A percentile compares a stretch with the other conserved stretches of the same genome.
Conservation (phyloP, 1,140 invertebrate genomes). For the Drosophila watanabei region DNA sequence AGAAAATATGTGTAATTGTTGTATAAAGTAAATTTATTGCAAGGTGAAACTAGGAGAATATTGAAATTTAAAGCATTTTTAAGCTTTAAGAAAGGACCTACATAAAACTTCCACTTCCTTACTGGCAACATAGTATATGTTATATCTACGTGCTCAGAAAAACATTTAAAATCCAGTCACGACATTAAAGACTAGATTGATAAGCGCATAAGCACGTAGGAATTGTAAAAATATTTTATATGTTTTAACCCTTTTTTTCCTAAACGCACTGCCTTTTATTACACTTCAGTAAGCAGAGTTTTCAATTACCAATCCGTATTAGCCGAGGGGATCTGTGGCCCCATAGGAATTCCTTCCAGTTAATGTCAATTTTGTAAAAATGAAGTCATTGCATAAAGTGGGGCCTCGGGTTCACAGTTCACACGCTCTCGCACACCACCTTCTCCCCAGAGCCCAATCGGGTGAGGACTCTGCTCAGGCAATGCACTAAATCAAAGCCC, state of each 20-base stretch:
- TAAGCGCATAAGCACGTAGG: constrained; percentile 16
- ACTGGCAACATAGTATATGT: neutral
- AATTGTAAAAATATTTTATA: constrained; percentile 36
- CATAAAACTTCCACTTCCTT: too few relatives aligned
- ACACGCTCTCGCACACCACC: neutral
- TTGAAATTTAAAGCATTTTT: neutral
- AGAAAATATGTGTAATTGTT: too few relatives aligned
- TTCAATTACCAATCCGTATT: constrained; percentile 42
- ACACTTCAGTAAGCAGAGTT: constrained; percentile 1
- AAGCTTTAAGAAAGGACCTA: neutral
- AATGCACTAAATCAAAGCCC: constrained; percentile 75
- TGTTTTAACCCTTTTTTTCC: constrained; percentile 16
- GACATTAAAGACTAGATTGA: constrained; percentile 17
- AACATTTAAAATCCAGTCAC: constrained; percentile 2
- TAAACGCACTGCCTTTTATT: too few relatives aligned
- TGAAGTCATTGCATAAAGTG: constrained; percentile 73
- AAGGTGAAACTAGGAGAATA: too few relatives aligned
- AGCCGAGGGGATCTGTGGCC: neutral
- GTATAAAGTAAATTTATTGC: too few relatives aligned
- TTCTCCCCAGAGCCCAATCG: constrained; percentile 17
- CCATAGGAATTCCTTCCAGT: constrained; percentile 4
- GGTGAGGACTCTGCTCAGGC: constrained; percentile 52
- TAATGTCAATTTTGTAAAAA: constrained; percentile 58
- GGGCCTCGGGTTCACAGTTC: constrained; percentile 36
- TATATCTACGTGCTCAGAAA: neutral